Percentiles rank a stretch among this genome's conserved stretches.
These are phyloP conservation scores for Sebastes alutus DNA, from an alignment of 2,797 vertebrate genomes.

Conservation along the genomic window DNA sequence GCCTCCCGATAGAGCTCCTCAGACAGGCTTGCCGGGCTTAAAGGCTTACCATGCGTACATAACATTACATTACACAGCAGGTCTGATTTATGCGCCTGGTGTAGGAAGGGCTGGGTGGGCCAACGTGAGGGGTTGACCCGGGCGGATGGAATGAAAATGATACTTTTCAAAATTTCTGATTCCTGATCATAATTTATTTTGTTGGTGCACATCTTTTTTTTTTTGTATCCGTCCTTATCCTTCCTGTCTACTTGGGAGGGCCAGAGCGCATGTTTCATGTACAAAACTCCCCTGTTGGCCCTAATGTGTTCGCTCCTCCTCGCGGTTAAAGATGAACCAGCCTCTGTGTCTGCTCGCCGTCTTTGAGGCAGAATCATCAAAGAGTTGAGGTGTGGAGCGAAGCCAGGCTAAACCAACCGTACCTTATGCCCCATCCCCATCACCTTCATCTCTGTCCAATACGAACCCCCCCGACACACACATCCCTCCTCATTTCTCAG, in stretches of 20 bases:
- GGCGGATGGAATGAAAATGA: slow-evolving; percentile 35
- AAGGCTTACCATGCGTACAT: slow-evolving; percentile 58
- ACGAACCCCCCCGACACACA: slow-evolving; percentile 2
- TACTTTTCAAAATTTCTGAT: slow-evolving; percentile 27
- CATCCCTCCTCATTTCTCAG: slow-evolving; percentile 38
- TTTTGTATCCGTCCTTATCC: slow-evolving; percentile 15
- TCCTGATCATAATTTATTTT: slow-evolving; percentile 23
- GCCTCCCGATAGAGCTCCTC: slow-evolving; percentile 36
- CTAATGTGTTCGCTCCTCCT: slow-evolving; percentile 46
- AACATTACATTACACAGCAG: slow-evolving; percentile 62
- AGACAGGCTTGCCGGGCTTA: slow-evolving; percentile 55
- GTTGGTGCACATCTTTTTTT: slow-evolving; percentile 6
- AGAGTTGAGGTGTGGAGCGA: slow-evolving; percentile 70
- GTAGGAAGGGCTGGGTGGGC: slow-evolving; percentile 40
- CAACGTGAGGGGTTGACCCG: slow-evolving; percentile 5
- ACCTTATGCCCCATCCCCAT: slow-evolving; percentile 50
- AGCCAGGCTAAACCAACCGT: slow-evolving; percentile 70
- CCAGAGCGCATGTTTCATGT: slow-evolving; percentile 43
- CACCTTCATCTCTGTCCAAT: slow-evolving; percentile 75
- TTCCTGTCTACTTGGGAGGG: slow-evolving; percentile 63
- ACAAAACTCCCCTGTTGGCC: slow-evolving; percentile 44
- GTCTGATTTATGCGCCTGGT: slow-evolving; percentile 59
- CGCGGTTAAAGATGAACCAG: slow-evolving; percentile 67
- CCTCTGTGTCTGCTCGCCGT: slow-evolving; percentile 63
- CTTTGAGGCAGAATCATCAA: slow-evolving; percentile 74